These are phyloP conservation scores for Pelvicachromis taeniatus DNA, from an alignment of 2,113 vertebrate species.

Conservation along the genomic window DNA sequence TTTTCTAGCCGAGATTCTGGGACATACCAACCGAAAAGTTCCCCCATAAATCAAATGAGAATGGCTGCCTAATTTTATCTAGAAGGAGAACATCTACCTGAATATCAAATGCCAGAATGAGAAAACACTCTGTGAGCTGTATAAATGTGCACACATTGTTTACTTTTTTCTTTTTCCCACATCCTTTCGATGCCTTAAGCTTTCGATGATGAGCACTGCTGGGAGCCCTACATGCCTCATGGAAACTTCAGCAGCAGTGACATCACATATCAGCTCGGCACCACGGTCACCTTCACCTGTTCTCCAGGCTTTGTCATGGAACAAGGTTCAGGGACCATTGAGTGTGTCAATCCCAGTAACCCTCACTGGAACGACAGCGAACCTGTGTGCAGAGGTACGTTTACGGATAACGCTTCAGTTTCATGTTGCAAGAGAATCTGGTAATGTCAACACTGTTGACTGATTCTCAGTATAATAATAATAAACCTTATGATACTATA, in stretches of 20 bases:
- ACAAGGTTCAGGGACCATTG: conserved; percentile 82
- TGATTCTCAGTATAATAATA: background rate
- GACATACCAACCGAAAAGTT: background rate
- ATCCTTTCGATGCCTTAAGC: conserved; percentile 67
- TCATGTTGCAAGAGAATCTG: background rate
- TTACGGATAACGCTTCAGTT: background rate
- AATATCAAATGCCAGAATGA: background rate
- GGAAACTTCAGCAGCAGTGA: conserved; percentile 89
- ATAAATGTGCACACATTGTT: background rate
- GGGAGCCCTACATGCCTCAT: conserved; percentile 87
- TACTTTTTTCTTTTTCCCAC: background rate
- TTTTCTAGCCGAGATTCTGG: background rate
- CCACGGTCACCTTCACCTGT: conserved; percentile 83
- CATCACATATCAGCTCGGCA: conserved; percentile 81
- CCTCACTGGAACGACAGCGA: conserved; percentile 93
- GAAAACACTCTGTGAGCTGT: background rate
- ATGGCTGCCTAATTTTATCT: background rate
- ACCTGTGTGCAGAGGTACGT: conserved; percentile 83
- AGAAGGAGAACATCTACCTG: background rate
- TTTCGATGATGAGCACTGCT: conserved; percentile 88
- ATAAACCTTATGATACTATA: background rate
- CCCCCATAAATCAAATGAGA: background rate
- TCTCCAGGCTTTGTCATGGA: conserved; percentile 88
- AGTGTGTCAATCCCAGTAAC: conserved; percentile 84
- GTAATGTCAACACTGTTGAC: background rate